These are phyloP conservation scores for Tiliacea aurago DNA, from an alignment of 2,888 invertebrate species.

Conservation along the genomic window DNA sequence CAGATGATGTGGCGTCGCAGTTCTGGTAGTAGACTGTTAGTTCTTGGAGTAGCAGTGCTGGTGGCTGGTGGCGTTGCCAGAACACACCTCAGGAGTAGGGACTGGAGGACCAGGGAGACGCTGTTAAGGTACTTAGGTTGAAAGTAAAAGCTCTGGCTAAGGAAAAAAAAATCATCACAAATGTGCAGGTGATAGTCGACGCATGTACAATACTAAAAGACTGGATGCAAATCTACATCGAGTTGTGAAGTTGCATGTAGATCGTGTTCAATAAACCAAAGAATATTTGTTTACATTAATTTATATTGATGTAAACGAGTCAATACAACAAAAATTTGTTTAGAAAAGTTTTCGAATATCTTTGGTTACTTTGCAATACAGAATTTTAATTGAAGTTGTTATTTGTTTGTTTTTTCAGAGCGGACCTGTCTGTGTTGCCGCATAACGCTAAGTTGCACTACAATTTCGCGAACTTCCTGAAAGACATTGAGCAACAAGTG, in stretches of 20 bases:
- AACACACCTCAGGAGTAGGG: slow-evolving; percentile 93
- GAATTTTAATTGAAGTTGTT: slow-evolving; percentile 4
- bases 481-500: slow-evolving; percentile 93
- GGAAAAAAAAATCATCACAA: too few relatives aligned
- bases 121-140: slow-evolving; percentile 90
- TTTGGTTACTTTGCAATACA: not conserved
- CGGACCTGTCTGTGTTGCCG: slow-evolving; percentile 94
- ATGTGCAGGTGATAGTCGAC: too few relatives aligned
- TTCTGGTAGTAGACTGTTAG: slow-evolving; percentile 84
- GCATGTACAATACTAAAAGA: too few relatives aligned
- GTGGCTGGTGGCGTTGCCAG: slow-evolving; percentile 92
- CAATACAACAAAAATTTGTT: too few relatives aligned
- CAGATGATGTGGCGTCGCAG: slow-evolving; percentile 92
- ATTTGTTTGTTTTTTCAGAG: slow-evolving; percentile 88
- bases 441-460: slow-evolving; percentile 97
- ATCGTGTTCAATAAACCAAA: too few relatives aligned
- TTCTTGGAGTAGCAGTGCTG: slow-evolving; percentile 89
- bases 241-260: too few relatives aligned
- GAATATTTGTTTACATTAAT: too few relatives aligned
- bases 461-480: slow-evolving; percentile 96
- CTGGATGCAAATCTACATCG: too few relatives aligned
- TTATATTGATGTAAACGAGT: too few relatives aligned
- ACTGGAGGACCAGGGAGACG: slow-evolving; percentile 95
- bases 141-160: not conserved
- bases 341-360: too few relatives aligned